phyloP scores from a whole-genome alignment of 1,140 invertebrate species.

The Danaus melanippus region DNA sequence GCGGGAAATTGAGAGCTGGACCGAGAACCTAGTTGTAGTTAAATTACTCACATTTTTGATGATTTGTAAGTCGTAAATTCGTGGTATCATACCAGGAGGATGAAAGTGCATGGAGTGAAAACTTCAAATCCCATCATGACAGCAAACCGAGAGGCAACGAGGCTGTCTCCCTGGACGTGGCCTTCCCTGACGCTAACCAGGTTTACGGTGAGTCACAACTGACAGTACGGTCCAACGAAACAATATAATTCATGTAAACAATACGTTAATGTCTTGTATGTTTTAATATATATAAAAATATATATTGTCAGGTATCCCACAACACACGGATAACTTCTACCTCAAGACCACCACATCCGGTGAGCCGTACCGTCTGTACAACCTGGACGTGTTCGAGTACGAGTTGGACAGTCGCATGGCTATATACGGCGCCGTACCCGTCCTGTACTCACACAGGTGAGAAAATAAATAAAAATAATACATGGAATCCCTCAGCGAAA shows the following conservation, averaged over 20 bases:
- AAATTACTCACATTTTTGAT: no score
- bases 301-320: conserved; percentile 83
- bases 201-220: conserved; percentile 84
- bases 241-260: no score
- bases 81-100: conserved; percentile 41
- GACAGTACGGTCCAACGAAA: no score
- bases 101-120: conserved; percentile 95
- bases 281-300: no score
- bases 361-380: conserved; percentile 97
- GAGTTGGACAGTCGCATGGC: conserved; percentile 96
- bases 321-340: conserved; percentile 94
- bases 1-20: no score
- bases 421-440: conserved; percentile 95
- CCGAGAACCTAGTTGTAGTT: no score
- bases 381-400: conserved; percentile 99
- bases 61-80: no score
- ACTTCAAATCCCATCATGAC: conserved; percentile 95
- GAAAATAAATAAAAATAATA: conserved; percentile 27
- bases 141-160: conserved; percentile 94
- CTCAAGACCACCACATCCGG: conserved; percentile 87
- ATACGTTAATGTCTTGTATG: no score
- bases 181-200: conserved; percentile 91
- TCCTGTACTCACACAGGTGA: conserved; percentile 95
- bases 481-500: no score
- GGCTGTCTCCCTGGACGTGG: conserved; percentile 95